Evolutionary conservation across 2,888 invertebrate genomes (phyloP), one percentile per base, ranked within the genome.

Genomic region (Lasioglossum malachurum): DNA sequence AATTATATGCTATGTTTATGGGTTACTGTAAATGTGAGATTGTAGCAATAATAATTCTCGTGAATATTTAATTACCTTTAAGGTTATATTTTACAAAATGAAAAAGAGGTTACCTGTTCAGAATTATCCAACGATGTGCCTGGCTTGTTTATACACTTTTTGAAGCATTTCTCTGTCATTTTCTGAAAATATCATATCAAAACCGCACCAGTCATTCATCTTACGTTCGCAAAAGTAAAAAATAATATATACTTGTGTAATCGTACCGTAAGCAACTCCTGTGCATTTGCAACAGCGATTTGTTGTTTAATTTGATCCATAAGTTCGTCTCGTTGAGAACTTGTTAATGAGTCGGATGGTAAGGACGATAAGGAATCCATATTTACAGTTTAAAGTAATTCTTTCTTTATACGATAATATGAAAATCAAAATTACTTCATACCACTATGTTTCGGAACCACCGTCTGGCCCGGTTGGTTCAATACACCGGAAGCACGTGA

Each of bases 161-260:
- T 98, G 95, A 99, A 99, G 96, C 99, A 99, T 96, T 99, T 99
- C 94, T 99, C 98, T 73, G 99, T 98, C 97, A 99, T 98, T 97
- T 99, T 99, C 97, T 98, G 95, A 67, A 96, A 96, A 92, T 80
- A 91, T 14, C 7, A 64, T 27, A 78, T 49, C 7, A 81, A 81
- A 84, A 14, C 14, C 60, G 16, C 31, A 46, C n/a, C 57, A 46
- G 87, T 87, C 77, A 89, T 88, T 91, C 85, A 91, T 72, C 23
- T 41, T 74, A 82, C 23, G n/a, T 23, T 44, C 46, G 4, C 82
- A 82, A 78, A 84, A 80, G 72, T 44, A 12, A 71, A 71, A 84
- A 74, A 78, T 84, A 80, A 71, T 31, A 78, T 81, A 38, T 78
- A 75, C 89, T 90, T 89, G 87, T 90, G 88, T 87, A 90, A 92